Percentiles rank a stretch among this genome's conserved stretches.
Conservation (phyloP, 1,140 invertebrate genomes). For the Camponotus vicinus region DNA sequence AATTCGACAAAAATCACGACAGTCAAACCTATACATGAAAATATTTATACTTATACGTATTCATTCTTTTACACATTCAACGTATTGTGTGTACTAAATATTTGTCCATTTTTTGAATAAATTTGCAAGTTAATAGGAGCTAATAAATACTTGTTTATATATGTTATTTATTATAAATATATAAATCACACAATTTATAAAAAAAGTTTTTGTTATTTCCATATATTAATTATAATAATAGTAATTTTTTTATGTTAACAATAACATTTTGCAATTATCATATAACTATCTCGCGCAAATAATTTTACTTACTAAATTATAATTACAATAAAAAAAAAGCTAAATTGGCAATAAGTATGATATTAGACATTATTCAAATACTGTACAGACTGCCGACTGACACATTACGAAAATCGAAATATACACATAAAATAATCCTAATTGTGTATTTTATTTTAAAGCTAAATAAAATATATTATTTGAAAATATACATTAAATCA, state of each 20-base stretch:
- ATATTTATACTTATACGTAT: neutral
- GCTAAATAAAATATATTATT: conserved; percentile 64
- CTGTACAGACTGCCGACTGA: conserved; percentile 81
- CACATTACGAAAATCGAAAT: conserved; percentile 75
- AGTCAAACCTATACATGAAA: neutral
- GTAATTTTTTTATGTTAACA: neutral
- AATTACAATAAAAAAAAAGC: conserved; percentile 9
- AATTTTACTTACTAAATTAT: neutral
- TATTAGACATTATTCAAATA: conserved; percentile 74
- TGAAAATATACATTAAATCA: conserved; percentile 60
- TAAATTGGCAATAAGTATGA: conserved; percentile 75
- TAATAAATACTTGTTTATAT: conserved; percentile 10
- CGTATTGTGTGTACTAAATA: too few relatives aligned
- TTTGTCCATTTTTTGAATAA: too few relatives aligned
- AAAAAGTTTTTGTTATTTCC: conserved; percentile 27
- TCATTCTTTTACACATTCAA: neutral
- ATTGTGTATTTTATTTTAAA: conserved; percentile 73
- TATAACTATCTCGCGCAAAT: neutral
- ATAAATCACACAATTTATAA: neutral
- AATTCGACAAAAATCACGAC: neutral
- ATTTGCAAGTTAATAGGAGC: neutral
- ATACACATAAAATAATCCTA: conserved; percentile 64
- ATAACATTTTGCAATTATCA: neutral
- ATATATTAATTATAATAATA: conserved; percentile 10
- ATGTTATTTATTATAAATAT: conserved; percentile 18